These are phyloP conservation scores for Diloba caeruleocephala DNA, from an alignment of 2,888 invertebrate species.

Conservation along the genomic window DNA sequence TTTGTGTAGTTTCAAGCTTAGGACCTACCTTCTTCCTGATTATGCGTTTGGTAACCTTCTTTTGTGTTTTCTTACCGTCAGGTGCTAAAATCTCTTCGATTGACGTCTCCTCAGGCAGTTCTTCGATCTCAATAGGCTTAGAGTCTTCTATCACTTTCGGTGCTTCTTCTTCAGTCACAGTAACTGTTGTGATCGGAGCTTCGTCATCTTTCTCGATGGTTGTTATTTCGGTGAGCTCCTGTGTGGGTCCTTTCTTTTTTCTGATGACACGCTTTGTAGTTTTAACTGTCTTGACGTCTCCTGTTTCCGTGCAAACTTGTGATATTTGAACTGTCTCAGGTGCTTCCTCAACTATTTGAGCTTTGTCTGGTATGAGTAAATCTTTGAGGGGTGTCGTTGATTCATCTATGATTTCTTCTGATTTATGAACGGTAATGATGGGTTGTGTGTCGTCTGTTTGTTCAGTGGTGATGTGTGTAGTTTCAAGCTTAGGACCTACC, in stretches of 20 bases:
- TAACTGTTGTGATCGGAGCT: slow-evolving; percentile 5
- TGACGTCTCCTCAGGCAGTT: slow-evolving; percentile 11
- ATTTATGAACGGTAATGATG: slow-evolving; percentile 11
- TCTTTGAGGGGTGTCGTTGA: slow-evolving; percentile 3
- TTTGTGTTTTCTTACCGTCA: slow-evolving; percentile 15
- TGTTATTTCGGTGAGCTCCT: slow-evolving; percentile 15
- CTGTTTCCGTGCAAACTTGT: slow-evolving; percentile 8
- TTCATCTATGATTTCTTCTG: slow-evolving; percentile 11
- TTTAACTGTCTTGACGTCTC: slow-evolving; percentile 4
- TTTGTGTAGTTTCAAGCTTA: slow-evolving; percentile 27
- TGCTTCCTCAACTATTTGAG: slow-evolving; percentile 2
- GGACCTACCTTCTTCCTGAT: slow-evolving; percentile 19
- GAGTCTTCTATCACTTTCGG: not conserved
- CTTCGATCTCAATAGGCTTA: not conserved
- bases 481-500: slow-evolving; percentile 59
- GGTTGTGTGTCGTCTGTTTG: slow-evolving; percentile 22
- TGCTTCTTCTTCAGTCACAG: slow-evolving; percentile 3
- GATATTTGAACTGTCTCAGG: slow-evolving; percentile 20
- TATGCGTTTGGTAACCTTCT: slow-evolving; percentile 1
- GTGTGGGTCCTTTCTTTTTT: slow-evolving; percentile 17
- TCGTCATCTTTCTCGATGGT: slow-evolving; percentile 14
- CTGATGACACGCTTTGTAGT: slow-evolving; percentile 57
- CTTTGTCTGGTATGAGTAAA: not conserved
- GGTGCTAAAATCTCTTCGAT: slow-evolving; percentile 1
- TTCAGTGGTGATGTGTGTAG: slow-evolving; percentile 50